Percentiles rank a stretch among this genome's conserved stretches.
phyloP scores from a whole-genome alignment of 1,140 invertebrate genomes.

The Drosophila rhopaloa region DNA sequence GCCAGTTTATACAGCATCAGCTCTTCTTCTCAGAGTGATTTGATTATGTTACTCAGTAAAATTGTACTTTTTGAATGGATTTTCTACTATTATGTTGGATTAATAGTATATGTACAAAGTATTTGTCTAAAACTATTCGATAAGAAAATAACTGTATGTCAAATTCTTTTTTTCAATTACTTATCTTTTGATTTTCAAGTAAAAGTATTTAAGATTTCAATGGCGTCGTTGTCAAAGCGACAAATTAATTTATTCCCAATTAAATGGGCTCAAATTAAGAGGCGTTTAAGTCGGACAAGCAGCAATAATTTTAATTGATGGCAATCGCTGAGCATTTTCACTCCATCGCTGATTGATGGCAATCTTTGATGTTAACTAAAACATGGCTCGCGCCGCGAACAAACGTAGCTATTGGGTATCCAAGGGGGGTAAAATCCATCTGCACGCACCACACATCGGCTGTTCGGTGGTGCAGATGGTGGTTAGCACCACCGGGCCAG shows the following conservation, averaged over 20 bases:
- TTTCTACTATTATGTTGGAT: no score
- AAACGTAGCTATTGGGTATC: constrained; percentile 3
- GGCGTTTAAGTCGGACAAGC: constrained; percentile 12
- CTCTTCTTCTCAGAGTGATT: no score
- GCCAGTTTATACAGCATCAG: no score
- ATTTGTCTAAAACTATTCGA: no score
- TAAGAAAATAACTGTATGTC: background rate
- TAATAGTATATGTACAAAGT: no score
- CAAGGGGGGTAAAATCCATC: constrained; percentile 7
- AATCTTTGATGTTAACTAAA: constrained; percentile 35
- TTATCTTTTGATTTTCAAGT: background rate
- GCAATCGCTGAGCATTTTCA: constrained; percentile 37
- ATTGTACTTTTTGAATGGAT: no score
- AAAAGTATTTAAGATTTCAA: background rate
- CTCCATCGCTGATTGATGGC: constrained; percentile 47
- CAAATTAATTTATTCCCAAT: constrained; percentile 37
- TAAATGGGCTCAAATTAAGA: constrained; percentile 41
- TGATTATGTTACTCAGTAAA: no score
- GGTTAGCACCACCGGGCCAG: constrained; percentile 28
- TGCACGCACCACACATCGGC: constrained; percentile 15
- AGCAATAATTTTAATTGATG: constrained; percentile 42
- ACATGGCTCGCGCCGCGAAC: constrained; percentile 35
- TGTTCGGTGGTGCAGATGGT: constrained; percentile 6
- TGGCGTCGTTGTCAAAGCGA: background rate
- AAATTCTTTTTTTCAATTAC: background rate